These are phyloP conservation scores for Drosophila bunnanda DNA, from an alignment of 2,888 invertebrate genomes.

Conservation along the genomic window DNA sequence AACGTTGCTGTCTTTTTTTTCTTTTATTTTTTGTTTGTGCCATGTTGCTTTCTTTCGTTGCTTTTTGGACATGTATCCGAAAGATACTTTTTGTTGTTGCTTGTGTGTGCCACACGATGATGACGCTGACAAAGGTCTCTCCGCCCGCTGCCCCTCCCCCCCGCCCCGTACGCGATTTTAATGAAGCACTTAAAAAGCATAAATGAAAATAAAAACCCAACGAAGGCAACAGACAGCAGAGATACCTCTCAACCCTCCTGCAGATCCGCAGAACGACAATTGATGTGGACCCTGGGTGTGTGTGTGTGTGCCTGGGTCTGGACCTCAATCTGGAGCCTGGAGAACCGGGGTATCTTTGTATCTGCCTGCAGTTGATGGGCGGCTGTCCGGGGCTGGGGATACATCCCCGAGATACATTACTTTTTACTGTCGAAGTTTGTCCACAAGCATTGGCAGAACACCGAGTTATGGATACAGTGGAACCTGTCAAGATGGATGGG, in stretches of 20 bases:
- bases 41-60: conserved; percentile 71
- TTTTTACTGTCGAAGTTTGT: conserved; percentile 64
- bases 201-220: conserved; percentile 79
- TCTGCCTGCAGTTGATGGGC: conserved; percentile 29
- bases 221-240: conserved; percentile 60
- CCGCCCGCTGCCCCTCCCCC: conserved; percentile 40
- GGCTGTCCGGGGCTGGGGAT: conserved; percentile 20
- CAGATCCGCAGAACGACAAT: conserved; percentile 75
- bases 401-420: conserved; percentile 57
- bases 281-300: conserved; percentile 71
- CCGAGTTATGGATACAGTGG: conserved; percentile 38
- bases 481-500: background rate
- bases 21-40: conserved; percentile 8
- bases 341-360: conserved; percentile 1
- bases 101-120: conserved; percentile 61
- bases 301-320: conserved; percentile 31
- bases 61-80: conserved; percentile 76
- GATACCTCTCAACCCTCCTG: conserved; percentile 54
- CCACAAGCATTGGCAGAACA: conserved; percentile 43
- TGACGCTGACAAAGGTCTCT: conserved; percentile 79
- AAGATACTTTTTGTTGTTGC: conserved; percentile 65
- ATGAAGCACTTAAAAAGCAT: conserved; percentile 81
- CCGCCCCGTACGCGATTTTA: conserved; percentile 71
- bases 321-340: conserved; percentile 18
- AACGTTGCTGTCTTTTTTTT: conserved; percentile 51